A percentile compares a stretch with the other conserved stretches of the same genome.
phyloP scores from a whole-genome alignment of 2,888 invertebrate species.

The Sialis lutaria region DNA sequence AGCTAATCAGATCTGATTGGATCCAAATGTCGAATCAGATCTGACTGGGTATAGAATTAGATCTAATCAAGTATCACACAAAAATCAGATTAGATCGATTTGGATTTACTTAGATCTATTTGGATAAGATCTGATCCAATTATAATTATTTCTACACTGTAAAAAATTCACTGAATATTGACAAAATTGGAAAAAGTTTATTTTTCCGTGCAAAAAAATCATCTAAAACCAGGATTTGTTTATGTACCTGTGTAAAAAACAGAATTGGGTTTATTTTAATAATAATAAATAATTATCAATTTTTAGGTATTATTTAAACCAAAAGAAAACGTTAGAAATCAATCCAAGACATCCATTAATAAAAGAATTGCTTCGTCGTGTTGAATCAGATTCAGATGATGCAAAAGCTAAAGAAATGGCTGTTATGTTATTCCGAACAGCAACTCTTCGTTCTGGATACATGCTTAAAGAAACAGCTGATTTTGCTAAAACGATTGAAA shows the following conservation, averaged over 20 bases:
- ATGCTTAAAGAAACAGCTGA: constrained; percentile 70
- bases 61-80: neutral
- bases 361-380: constrained; percentile 71
- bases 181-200: too few species aligned
- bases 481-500: constrained; percentile 83
- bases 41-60: too few species aligned
- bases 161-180: too few species aligned
- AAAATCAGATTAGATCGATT: too few species aligned
- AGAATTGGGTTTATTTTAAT: too few species aligned
- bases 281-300: neutral
- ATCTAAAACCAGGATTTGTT: too few species aligned
- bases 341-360: constrained; percentile 95
- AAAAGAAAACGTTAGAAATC: constrained; percentile 94
- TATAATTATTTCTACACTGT: too few species aligned
- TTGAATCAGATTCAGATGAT: constrained; percentile 62
- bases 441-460: constrained; percentile 88
- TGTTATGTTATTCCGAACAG: constrained; percentile 77
- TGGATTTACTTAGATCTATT: too few species aligned
- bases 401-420: constrained; percentile 68
- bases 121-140: neutral
- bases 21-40: too few species aligned
- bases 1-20: neutral
- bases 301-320: constrained; percentile 58
- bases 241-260: too few species aligned
- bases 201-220: too few species aligned